A percentile compares a stretch with the other conserved stretches of the same genome.
These are phyloP conservation scores for Myotis davidii DNA, from an alignment of 2,113 vertebrate species.

Conservation along the genomic window DNA sequence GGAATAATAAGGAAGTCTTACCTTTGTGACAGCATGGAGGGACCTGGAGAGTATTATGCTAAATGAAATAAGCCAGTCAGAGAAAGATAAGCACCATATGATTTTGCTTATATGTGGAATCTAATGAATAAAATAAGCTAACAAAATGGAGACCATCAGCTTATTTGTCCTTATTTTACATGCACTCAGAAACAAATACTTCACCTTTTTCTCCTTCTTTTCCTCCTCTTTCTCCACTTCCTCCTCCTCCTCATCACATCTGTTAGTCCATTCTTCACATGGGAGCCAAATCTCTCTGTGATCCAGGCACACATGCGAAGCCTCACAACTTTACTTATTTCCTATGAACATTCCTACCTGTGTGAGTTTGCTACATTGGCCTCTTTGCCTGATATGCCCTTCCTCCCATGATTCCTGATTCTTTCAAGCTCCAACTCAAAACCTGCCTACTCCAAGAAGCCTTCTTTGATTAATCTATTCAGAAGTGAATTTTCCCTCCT, in stretches of 20 bases:
- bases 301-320: not conserved
- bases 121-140: not conserved
- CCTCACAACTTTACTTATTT: not conserved
- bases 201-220: not conserved
- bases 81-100: not conserved
- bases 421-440: constrained; percentile 43
- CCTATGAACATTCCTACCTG: not conserved
- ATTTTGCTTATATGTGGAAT: not conserved
- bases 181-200: not conserved
- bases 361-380: not conserved
- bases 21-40: not conserved
- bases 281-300: not conserved
- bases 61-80: not conserved
- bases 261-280: not conserved
- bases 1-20: not conserved
- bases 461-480: not conserved
- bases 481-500: not conserved
- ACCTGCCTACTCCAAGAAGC: not conserved
- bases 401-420: not conserved
- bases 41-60: not conserved
- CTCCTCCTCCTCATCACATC: not conserved
- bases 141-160: not conserved
- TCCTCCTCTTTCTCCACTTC: not conserved
- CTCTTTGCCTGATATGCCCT: not conserved
- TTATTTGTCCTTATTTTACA: constrained; percentile 6